Conservation (phyloP, 2,113 vertebrate genomes). For the Gila orcuttii region DNA sequence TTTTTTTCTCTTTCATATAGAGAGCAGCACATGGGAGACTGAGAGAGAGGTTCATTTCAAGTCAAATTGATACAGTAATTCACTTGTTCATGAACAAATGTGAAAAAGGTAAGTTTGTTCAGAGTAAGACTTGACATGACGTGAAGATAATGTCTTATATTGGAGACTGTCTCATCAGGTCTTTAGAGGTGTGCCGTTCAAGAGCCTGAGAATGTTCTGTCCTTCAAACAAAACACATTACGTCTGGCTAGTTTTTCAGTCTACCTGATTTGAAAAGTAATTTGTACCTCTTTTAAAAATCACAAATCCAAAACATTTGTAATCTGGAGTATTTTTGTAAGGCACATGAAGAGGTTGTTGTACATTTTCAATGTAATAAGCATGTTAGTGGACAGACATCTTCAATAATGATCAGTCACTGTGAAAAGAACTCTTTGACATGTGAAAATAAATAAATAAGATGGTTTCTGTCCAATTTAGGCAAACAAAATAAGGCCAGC, state of each 20-base stretch:
- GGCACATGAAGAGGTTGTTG: not conserved
- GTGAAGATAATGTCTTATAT: not conserved
- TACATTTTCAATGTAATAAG: slow-evolving; percentile 12
- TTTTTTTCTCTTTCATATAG: not conserved
- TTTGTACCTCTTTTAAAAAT: not conserved
- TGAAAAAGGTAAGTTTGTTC: not conserved
- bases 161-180: slow-evolving; percentile 11
- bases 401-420: slow-evolving; percentile 1
- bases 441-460: not conserved
- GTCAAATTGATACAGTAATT: slow-evolving; percentile 8
- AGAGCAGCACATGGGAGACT: not conserved
- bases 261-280: not conserved
- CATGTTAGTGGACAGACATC: not conserved
- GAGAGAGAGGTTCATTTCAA: not conserved
- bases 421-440: not conserved
- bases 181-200: not conserved
- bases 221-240: not conserved
- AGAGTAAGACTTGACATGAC: not conserved
- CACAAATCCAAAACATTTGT: not conserved
- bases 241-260: not conserved
- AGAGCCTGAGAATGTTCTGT: slow-evolving; percentile 10
- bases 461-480: not conserved
- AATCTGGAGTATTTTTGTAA: not conserved
- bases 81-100: not conserved
- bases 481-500: not conserved